Evolutionary conservation across 2,797 vertebrate genomes (phyloP), one percentile per base, ranked within the genome.

Genomic region (Danio aesculapii): DNA sequence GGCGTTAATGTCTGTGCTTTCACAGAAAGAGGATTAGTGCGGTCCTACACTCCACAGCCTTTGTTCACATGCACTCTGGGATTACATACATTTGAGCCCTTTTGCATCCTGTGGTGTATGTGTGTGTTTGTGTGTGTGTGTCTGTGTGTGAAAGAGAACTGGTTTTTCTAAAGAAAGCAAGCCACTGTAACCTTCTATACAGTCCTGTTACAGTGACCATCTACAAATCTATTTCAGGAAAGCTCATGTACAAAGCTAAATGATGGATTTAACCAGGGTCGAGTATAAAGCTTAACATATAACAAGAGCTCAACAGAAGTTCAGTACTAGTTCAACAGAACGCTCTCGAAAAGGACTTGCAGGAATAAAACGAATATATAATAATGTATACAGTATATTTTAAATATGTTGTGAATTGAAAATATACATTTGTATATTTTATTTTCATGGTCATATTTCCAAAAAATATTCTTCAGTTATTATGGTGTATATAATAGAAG

Each of bases 61-160:
- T 91, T 93, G 91, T 93, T 92, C 89, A 90, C 89, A 88, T 89
- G 83, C 85, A 89, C 88, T 92, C 87, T 89, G 81, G 92, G 90
- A 94, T 93, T 91, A 92, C 88, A 90, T 71, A 88, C 88, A 89
- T 90, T 92, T 91, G 75, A 74, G 75, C 63, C 39, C 19, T 71
- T 17, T 76, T 72, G 62, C 68, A 72, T 71, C 69, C 69, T 62
- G 19, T 3, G 62, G n/a, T n/a, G n/a, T n/a, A n/a, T 77, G 49
- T 72, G 79, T 59, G 69, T 74, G 52, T 64, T 19, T 47, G 58
- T 49, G 57, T 30, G 30, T 30, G 62, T 77, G 49, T 72, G 79
- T 59, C 62, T 74, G 46, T 64, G 41, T 47, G 58, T 49, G 57
- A 30, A 30, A 30, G n/a, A n/a, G 30, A 30, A 30, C 30, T 3